Percentiles rank a stretch among this genome's conserved stretches.
phyloP scores from a whole-genome alignment of 1,140 invertebrate genomes.

The Kradibia gibbosae region DNA sequence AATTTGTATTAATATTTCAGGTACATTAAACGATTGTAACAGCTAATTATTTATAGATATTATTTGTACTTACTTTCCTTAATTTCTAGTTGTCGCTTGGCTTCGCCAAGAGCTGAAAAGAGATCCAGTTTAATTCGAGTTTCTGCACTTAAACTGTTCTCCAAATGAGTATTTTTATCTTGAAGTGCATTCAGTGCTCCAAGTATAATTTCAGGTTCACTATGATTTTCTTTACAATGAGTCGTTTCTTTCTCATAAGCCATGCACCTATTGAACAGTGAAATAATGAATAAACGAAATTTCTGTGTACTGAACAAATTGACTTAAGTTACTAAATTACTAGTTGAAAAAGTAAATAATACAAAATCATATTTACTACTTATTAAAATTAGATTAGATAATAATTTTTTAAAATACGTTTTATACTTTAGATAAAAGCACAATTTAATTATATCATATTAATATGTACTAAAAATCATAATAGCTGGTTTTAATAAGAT shows the following conservation, averaged over 20 bases:
- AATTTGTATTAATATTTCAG: neutral
- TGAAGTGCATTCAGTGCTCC: constrained; percentile 86
- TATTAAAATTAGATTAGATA: too few relatives aligned
- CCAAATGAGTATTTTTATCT: constrained; percentile 90
- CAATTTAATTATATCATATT: too few relatives aligned
- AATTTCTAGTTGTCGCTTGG: constrained; percentile 93
- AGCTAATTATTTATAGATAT: neutral
- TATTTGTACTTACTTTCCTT: constrained; percentile 83
- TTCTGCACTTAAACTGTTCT: constrained; percentile 94
- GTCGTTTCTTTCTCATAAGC: constrained; percentile 65
- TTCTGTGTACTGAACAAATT: too few relatives aligned
- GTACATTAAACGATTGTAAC: neutral
- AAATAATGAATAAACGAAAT: constrained; percentile 9
- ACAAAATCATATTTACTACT: too few relatives aligned
- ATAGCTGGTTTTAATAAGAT: too few relatives aligned
- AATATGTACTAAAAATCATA: too few relatives aligned
- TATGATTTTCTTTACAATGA: constrained; percentile 80
- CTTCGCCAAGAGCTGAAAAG: constrained; percentile 95
- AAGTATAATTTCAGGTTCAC: constrained; percentile 86
- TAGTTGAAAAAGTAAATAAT: too few relatives aligned
- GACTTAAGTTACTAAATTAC: too few relatives aligned
- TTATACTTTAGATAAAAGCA: too few relatives aligned
- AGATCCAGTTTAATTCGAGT: constrained; percentile 96
- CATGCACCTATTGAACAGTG: constrained; percentile 54
- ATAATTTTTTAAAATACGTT: too few relatives aligned